These are phyloP conservation scores for Pollenia griseotomentosa DNA, from an alignment of 2,888 invertebrate genomes.

Conservation along the genomic window DNA sequence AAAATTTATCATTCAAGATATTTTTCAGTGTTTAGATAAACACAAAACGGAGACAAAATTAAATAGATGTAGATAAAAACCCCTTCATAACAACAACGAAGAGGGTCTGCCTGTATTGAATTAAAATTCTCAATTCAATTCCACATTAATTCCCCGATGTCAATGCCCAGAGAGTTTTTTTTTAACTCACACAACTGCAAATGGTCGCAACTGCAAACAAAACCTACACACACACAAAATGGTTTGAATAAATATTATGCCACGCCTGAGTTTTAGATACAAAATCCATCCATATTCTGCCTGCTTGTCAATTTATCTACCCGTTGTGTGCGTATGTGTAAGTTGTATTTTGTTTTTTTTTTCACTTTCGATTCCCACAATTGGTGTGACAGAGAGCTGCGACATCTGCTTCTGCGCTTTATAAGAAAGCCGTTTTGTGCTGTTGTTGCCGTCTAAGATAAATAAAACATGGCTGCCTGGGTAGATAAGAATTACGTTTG, in stretches of 20 bases:
- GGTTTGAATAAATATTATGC: slow-evolving; percentile 34
- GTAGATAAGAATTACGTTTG: slow-evolving; percentile 74
- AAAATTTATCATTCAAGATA: neutral
- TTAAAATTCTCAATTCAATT: neutral
- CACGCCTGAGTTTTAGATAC: slow-evolving; percentile 64
- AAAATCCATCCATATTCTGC: neutral
- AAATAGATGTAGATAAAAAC: neutral
- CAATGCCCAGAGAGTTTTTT: neutral
- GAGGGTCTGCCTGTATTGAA: neutral
- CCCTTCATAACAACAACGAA: neutral
- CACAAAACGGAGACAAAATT: neutral
- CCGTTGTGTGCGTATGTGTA: neutral
- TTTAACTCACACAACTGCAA: neutral
- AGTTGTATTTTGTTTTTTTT: neutral
- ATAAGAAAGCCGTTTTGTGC: neutral
- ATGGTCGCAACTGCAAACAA: neutral
- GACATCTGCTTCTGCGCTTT: slow-evolving; percentile 49
- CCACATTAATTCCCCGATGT: neutral
- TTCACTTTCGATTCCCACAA: neutral
- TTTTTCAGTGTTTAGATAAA: neutral
- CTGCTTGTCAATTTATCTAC: neutral
- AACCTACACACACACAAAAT: slow-evolving; percentile 29
- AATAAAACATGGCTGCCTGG: slow-evolving; percentile 81
- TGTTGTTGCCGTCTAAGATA: slow-evolving; percentile 76
- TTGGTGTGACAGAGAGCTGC: slow-evolving; percentile 47